Evolutionary conservation across 2,113 vertebrate genomes (phyloP).

Genomic region (Lanius ludovicianus): DNA sequence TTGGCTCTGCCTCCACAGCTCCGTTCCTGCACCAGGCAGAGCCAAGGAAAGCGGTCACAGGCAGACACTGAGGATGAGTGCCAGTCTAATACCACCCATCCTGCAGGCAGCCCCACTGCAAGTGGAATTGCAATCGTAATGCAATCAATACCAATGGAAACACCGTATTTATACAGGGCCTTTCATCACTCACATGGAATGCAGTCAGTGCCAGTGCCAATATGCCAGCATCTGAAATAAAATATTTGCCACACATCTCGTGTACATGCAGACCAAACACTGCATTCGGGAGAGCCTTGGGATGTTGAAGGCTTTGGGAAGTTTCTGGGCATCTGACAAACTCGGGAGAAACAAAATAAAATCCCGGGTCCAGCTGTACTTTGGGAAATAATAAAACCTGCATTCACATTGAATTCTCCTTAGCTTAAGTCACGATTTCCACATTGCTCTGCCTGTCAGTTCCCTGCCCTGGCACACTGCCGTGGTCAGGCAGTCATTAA

Average conservation of each 20-base stretch:
- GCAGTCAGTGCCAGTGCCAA: constrained; percentile 61
- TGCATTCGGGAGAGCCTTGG: background rate
- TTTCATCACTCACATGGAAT: constrained; percentile 66
- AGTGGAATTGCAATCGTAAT: constrained; percentile 47
- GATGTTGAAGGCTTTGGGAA: background rate
- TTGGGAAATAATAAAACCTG: background rate
- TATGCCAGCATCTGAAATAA: constrained; percentile 62
- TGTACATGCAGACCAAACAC: constrained; percentile 52
- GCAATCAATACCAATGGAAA: constrained; percentile 54
- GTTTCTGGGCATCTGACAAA: background rate
- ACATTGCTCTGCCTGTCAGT: background rate
- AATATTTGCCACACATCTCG: constrained; percentile 60
- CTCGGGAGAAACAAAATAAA: background rate
- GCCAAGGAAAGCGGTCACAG: background rate
- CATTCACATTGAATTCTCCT: constrained; percentile 10
- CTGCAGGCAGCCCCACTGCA: constrained; percentile 24
- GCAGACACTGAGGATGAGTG: background rate
- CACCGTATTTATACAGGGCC: constrained; percentile 65
- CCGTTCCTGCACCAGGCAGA: background rate
- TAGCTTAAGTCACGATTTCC: background rate
- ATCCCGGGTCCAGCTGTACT: background rate
- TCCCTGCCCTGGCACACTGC: background rate
- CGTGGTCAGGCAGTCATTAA: background rate
- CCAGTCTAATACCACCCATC: background rate
- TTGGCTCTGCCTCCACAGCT: background rate